Evolutionary conservation across 1,140 invertebrate species (phyloP), one percentile per base, ranked within the genome.

Genomic region (Micrasema minimum): DNA sequence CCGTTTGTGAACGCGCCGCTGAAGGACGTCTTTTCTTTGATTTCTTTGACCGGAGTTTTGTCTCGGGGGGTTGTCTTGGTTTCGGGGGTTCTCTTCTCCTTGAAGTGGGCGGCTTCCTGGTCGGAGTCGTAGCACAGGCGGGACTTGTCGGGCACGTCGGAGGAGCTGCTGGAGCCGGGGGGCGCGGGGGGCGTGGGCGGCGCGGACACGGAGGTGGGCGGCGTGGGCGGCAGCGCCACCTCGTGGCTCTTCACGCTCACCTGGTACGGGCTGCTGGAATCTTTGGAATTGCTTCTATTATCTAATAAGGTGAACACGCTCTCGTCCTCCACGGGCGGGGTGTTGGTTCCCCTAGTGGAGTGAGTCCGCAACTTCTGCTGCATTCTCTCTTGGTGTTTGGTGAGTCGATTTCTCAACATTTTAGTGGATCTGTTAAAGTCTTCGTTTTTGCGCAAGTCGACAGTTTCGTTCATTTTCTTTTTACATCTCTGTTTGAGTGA

Each of bases 101-200:
- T 16, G 10, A 69, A 69, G 46, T 72, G 61, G 12, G 31, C 46
- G 6, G 35, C 41, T 35, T 69, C 72, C 0, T 38, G 55, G 64
- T 76, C 71, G 0, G 73, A 75, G 38, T 69, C 66, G 55, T 66
- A 75, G 22, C 22, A 35, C n/a, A 18, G 23, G 14, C 31, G 22
- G 59, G 66, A 64, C 23, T 64, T 66, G 26, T 37, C 22, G 6
- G 69, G 50, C 6, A 62, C 46, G 59, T 75, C 72, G 18, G 45
- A 65, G 22, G 69, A 75, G 41, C 66, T 71, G 78, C 82, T 59
- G 79, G 83, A n/a, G 81, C 70, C 71, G 26, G 72, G 72, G 7
- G 46, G 22, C 7, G 45, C 46, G 85, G 18, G 86, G 83, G 7
- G 87, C 87, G n/a, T 87, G 88, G 11, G 87, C 83, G 1, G 87